Base-by-base conservation (phyloP, 2,888 invertebrate genomes). In the Cerceris ruficornis region DNA sequence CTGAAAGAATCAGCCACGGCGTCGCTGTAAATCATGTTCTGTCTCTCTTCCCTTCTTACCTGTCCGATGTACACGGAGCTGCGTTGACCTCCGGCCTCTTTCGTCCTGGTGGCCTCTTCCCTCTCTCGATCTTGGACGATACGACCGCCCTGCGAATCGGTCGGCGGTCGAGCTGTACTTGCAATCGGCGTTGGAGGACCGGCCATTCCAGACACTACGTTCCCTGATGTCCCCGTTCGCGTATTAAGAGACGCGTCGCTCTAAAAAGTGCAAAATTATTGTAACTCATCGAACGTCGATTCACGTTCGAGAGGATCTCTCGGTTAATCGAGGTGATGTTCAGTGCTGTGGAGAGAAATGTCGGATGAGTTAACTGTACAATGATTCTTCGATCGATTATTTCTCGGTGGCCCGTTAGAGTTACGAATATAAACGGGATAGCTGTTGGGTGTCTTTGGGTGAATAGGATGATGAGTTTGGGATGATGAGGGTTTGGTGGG, bases 1-100 rank as follows among this genome's bases (percentile, higher is more conserved):
- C 91, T 91, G 87, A 81, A 91, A 90, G 77, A 77, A 77, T 81
- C 75, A 73, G 70, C 73, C 52, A 50, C 71, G 28, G 61, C 76
- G 69, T 75, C 77, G 81, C 72, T 74, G 75, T 82, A 80, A 80
- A 78, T 80, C 72, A 65, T 65, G 64, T 75, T 75, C 70, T 61
- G 65, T 81, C 80, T 80, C 79, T 77, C 64, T 79, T 79, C 69
- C 68, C 69, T 85, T 78, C 75, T 86, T 91, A 92, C 92, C 92
- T 92, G 92, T 88, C 90, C 91, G 75, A 92, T 92, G 83, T 91
- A 91, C 86, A 91, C 88, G 82, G 91, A 88, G 86, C 89, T 89
- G 83, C 90, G 90, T 88, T 91, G 91, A 88, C 89, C 90, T 87
- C 88, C 89, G 80, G 84, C 85, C 80, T 90, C 87, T 71, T 81